These are phyloP conservation scores for Brevimyrus niger DNA, from an alignment of 2,113 vertebrate genomes.

Conservation along the genomic window DNA sequence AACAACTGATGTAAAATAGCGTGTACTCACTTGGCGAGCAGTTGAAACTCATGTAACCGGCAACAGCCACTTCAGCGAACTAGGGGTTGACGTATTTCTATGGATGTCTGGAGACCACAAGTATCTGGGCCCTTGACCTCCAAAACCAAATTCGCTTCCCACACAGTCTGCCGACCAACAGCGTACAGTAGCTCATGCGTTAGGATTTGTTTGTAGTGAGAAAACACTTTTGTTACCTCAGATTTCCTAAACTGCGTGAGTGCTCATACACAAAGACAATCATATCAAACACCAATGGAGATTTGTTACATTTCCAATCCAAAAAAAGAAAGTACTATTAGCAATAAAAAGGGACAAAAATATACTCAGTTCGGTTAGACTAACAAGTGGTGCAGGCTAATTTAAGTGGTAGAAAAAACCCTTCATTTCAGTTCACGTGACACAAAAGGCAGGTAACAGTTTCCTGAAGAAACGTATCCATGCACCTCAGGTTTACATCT, in stretches of 20 bases:
- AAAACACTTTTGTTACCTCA: no score
- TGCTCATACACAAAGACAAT: not conserved
- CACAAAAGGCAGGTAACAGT: not conserved
- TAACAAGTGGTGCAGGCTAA: no score
- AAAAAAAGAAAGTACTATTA: no score
- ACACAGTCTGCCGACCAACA: no score
- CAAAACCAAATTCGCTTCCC: no score
- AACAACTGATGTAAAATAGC: not conserved
- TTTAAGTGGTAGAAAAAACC: not conserved
- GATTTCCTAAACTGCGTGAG: not conserved
- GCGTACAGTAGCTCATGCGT: no score
- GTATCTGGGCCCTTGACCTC: not conserved
- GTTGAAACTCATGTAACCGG: not conserved
- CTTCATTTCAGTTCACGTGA: no score
- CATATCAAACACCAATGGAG: not conserved
- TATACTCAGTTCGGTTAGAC: no score
- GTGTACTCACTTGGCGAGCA: not conserved
- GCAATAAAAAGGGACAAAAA: no score
- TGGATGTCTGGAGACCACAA: not conserved
- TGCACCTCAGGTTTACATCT: not conserved
- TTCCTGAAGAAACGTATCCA: not conserved
- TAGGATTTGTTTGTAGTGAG: no score
- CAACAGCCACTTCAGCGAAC: not conserved
- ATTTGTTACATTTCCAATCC: not conserved
- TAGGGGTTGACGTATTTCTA: not conserved